Base-by-base conservation (phyloP, 2,888 invertebrate species). In the Clusia tigrina region DNA sequence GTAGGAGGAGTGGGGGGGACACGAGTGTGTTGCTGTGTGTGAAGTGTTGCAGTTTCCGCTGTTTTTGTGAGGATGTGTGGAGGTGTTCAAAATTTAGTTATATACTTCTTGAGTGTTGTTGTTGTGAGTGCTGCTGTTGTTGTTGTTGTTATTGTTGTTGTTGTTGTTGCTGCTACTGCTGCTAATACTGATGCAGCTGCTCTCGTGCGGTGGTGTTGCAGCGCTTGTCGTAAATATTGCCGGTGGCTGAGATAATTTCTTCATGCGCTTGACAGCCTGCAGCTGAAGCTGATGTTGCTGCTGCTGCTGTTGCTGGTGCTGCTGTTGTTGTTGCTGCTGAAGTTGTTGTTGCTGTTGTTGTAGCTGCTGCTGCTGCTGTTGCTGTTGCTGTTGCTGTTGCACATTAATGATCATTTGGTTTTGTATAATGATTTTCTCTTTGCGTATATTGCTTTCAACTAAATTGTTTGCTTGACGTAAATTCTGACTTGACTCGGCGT, bases 341-440 rank as follows among this genome's bases (percentile, higher is more conserved):
- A 68, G 85, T 0, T 71, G 72, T 53, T 64, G 62, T 53, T 85
- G 85, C 0, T 85, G 85, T 0, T 85, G 85, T 0, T 84, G 73
- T 48, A 71, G 85, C 0, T 83, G 84, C 0, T 79, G 73, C n/a
- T 74, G 74, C n/a, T 71, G 71, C 25, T 71, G 73, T 2, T 77
- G 76, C 5, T 74, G 76, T 10, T 77, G 78, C 37, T 78, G 79
- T 23, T 81, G 81, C 46, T 79, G 79, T 68, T 74, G 76, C 67
- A 77, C 73, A 71, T 78, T 82, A 66, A 81, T 77, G 63, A 82
- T 79, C 80, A 80, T 82, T 67, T 81, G 82, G 70, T 81, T 82
- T 69, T 82, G 81, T 67, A 81, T 81, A 66, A 81, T 78, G 64
- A 82, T 77, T 71, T 79, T 80, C 66, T 81, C 80, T 63, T 76